Percentiles rank a stretch among this genome's conserved stretches.
Evolutionary conservation across 2,888 invertebrate species (phyloP).

Genomic region (Lasioglossum pauxillum): DNA sequence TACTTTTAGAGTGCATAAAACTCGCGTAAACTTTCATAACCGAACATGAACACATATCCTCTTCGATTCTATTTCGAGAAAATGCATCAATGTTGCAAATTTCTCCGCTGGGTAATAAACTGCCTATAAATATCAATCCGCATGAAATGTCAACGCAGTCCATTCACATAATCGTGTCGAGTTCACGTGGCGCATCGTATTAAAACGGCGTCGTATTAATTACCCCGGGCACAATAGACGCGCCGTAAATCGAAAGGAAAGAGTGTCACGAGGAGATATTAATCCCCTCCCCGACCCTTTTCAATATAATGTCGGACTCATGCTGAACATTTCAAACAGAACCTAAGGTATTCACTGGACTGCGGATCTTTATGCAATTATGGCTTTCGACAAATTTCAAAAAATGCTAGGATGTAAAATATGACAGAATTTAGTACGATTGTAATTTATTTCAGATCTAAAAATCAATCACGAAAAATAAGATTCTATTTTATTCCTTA

Average conservation of each 20-base stretch:
- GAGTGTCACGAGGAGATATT: background rate
- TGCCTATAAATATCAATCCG: background rate
- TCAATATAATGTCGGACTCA: background rate
- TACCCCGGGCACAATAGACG: slow-evolving; percentile 11
- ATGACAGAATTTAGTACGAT: too few relatives aligned
- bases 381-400: too few relatives aligned
- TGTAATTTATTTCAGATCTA: too few relatives aligned
- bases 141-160: background rate
- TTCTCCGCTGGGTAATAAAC: background rate
- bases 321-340: background rate
- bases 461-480: too few relatives aligned
- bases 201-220: slow-evolving; percentile 43
- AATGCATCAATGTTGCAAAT: background rate
- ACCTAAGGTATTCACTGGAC: too few relatives aligned
- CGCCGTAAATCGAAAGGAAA: slow-evolving; percentile 2
- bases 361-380: too few relatives aligned
- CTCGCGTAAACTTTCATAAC: background rate
- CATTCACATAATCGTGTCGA: background rate
- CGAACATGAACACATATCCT: background rate
- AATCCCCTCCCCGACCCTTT: background rate
- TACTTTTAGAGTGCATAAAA: background rate
- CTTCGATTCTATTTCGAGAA: background rate
- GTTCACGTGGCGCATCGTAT: background rate
- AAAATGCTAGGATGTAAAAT: too few relatives aligned
- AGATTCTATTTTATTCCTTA: too few relatives aligned